Evolutionary conservation across 1,140 invertebrate species (phyloP), one percentile per base, ranked within the genome.

Genomic region (Druon quercuslanigerum): DNA sequence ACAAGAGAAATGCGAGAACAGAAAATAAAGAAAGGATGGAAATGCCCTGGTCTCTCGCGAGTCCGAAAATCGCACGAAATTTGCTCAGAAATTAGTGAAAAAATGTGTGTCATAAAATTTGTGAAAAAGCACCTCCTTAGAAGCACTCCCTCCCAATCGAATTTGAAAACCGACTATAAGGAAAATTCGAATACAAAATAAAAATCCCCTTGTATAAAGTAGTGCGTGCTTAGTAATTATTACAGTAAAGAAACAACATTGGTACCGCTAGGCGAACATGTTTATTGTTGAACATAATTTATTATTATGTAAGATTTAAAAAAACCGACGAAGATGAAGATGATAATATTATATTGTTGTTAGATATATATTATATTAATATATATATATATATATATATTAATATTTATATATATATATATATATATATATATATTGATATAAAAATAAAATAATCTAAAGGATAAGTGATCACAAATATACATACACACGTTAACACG

Each of bases 321-420:
- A 78, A 77, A 81, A 71, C 56, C 83, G 76, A 85, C 78, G 80
- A 82, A 84, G 79, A 75, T 82, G 79, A 84, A 75, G 82, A 86
- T 87, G 83, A 90, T 90, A 85, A 88, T 88, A 90, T 82, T 87
- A 87, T 89, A 88, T 90, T 91, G 87, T 90, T 90, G 87, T 90
- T 90, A 90, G 87, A 88, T 88, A 86, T 87, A 87, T 88, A 89
- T 88, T 85, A 86, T 82, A 83, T 80, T 77, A 46, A 74, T 79
- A 80, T 60, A 75, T 74, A 80, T 84, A 83, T 85, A 79, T 85
- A 87, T 86, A n/a, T 84, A 83, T 85, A 79, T 85, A 87, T 86
- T 86, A 80, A 86, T 86, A 88, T 83, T n/a, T n/a, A 88, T 88
- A 86, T 87, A 87, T 88, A 89, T 88, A n/a, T 85, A 86, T 82